phyloP scores from a whole-genome alignment of 2,113 vertebrate species.

The Gila orcuttii region DNA sequence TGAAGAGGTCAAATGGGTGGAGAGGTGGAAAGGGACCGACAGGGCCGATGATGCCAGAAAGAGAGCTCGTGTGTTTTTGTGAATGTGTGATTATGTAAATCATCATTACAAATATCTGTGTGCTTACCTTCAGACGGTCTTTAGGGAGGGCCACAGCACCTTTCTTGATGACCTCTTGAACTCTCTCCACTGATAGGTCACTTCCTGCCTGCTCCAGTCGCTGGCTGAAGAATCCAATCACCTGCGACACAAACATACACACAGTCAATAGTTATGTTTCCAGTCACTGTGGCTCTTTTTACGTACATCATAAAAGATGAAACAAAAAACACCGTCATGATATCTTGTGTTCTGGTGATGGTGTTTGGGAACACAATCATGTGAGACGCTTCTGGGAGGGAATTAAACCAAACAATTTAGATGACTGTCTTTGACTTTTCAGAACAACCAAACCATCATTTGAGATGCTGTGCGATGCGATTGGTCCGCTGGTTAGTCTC shows the following conservation, averaged over 20 bases:
- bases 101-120: conserved; percentile 30
- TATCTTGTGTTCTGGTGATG: too few species aligned
- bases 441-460: too few species aligned
- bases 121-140: conserved; percentile 92
- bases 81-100: background rate
- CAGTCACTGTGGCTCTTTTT: too few species aligned
- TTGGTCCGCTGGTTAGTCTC: too few species aligned
- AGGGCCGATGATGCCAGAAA: background rate
- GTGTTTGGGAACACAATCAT: too few species aligned
- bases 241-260: conserved; percentile 70
- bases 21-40: background rate
- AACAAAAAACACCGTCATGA: too few species aligned
- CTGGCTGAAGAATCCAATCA: conserved; percentile 95
- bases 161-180: conserved; percentile 98
- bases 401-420: too few species aligned
- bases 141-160: conserved; percentile 92
- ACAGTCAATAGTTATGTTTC: too few species aligned
- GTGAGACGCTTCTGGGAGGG: too few species aligned
- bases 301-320: too few species aligned
- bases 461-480: too few species aligned
- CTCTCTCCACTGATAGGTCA: conserved; percentile 93
- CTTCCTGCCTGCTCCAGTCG: conserved; percentile 91
- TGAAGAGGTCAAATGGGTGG: background rate
- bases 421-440: too few species aligned
- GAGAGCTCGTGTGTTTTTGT: background rate